These are phyloP conservation scores for Zaprionus ghesquierei DNA, from an alignment of 1,140 invertebrate genomes.

Conservation along the genomic window DNA sequence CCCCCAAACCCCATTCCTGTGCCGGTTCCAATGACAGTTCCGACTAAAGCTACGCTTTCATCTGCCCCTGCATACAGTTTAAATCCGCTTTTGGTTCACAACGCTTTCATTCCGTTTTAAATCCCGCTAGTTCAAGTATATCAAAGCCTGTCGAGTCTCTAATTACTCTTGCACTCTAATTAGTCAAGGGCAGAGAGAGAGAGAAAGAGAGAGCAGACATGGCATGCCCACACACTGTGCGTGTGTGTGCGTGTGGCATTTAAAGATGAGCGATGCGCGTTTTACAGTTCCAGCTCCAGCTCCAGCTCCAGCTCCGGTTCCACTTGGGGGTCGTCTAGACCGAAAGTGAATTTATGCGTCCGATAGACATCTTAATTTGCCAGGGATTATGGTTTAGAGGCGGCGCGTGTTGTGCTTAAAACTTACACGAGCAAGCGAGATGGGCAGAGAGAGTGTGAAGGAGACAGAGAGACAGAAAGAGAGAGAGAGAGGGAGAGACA, in stretches of 20 bases:
- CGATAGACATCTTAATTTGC: conserved; percentile 74
- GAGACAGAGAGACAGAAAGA: not conserved
- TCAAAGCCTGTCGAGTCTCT: not conserved
- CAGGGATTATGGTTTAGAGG: conserved; percentile 59
- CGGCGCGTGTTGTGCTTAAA: conserved; percentile 24
- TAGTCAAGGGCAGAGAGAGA: conserved; percentile 51
- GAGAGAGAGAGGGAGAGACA: not conserved
- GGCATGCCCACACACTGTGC: not conserved
- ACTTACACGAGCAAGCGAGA: conserved; percentile 33
- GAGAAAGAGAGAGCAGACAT: not conserved
- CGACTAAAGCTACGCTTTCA: not conserved
- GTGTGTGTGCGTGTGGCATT: not conserved
- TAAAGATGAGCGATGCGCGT: conserved; percentile 32
- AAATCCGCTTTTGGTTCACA: not conserved
- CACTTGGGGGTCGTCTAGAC: conserved; percentile 54
- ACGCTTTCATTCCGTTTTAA: not conserved
- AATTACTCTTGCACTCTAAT: conserved; percentile 28
- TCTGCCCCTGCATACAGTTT: not conserved
- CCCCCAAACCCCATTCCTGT: no score
- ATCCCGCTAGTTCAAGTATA: not conserved
- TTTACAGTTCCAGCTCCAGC: conserved; percentile 20
- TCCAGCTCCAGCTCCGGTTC: not conserved
- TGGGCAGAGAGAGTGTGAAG: not conserved
- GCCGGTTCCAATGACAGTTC: not conserved
- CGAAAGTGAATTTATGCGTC: conserved; percentile 43